These are phyloP conservation scores for Diplodus sargus DNA, from an alignment of 2,797 vertebrate genomes.

Conservation along the genomic window DNA sequence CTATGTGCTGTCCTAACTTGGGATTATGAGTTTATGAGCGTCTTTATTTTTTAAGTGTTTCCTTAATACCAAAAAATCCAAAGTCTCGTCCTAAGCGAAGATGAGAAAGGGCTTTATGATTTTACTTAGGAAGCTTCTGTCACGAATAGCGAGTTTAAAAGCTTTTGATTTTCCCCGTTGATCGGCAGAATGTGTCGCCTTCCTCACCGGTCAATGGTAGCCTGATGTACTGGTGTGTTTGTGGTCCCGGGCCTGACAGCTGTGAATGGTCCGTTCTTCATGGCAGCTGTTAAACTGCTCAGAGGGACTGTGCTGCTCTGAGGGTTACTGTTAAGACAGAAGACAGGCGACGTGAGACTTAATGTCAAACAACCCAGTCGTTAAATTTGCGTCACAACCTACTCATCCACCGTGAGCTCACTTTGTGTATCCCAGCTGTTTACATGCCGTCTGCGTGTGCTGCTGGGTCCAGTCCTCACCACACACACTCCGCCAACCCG, in stretches of 20 bases:
- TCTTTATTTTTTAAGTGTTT: too few species aligned
- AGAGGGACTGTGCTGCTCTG: conserved; percentile 36
- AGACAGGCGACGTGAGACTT: neutral
- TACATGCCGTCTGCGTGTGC: conserved; percentile 86
- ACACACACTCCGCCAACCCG: conserved; percentile 88
- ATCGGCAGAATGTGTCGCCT: neutral
- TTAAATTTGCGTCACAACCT: neutral
- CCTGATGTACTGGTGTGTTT: conserved; percentile 62
- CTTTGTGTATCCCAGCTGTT: conserved; percentile 90
- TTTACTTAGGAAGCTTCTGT: too few species aligned
- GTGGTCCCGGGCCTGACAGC: conserved; percentile 48
- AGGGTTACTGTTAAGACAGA: conserved; percentile 69
- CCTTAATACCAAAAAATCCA: too few species aligned
- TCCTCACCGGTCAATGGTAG: conserved; percentile 71
- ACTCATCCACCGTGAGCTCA: conserved; percentile 70
- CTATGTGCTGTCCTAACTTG: too few species aligned
- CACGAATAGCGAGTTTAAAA: neutral
- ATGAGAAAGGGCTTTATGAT: too few species aligned
- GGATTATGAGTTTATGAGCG: too few species aligned
- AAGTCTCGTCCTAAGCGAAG: too few species aligned
- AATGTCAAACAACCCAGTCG: neutral
- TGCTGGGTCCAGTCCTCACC: conserved; percentile 83
- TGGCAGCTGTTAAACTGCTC: conserved; percentile 3
- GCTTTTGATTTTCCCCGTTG: neutral
- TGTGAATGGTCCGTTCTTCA: conserved; percentile 71